These are phyloP conservation scores for Xenus cinereus DNA, from an alignment of 2,113 vertebrate genomes.

Conservation along the genomic window DNA sequence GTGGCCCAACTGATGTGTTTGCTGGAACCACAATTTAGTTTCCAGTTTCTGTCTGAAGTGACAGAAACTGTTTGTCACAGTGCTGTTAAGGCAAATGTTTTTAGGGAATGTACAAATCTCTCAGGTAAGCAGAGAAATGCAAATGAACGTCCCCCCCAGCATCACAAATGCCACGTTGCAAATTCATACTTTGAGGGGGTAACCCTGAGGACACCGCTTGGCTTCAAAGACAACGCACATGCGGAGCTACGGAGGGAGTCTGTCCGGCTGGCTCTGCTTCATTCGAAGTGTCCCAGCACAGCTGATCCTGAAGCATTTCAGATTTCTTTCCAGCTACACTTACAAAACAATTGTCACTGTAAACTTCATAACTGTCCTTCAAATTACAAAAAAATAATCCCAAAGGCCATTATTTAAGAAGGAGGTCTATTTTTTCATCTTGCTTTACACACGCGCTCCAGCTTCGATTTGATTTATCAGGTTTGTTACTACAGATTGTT, in stretches of 20 bases:
- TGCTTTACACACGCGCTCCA: not conserved
- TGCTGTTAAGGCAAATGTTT: not conserved
- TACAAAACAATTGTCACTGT: not conserved
- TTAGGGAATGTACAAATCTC: not conserved
- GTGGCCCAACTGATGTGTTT: not conserved
- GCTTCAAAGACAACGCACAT: not conserved
- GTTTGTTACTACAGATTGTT: not conserved
- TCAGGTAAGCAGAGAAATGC: not conserved
- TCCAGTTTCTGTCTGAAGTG: not conserved
- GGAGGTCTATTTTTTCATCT: not conserved
- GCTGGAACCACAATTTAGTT: not conserved
- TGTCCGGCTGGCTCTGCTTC: not conserved
- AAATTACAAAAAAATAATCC: not conserved
- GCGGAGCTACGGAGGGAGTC: not conserved
- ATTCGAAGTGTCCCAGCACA: not conserved
- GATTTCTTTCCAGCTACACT: not conserved
- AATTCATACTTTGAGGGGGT: not conserved
- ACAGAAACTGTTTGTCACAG: not conserved
- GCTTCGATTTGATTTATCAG: not conserved
- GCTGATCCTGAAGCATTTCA: not conserved
- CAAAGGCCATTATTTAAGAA: not conserved
- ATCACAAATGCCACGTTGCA: not conserved
- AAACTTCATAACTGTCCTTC: not conserved
- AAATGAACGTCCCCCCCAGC: fast-evolving
- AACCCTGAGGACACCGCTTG: not conserved